phyloP scores from a whole-genome alignment of 2,797 vertebrate genomes.

The Anabacerthia variegaticeps region DNA sequence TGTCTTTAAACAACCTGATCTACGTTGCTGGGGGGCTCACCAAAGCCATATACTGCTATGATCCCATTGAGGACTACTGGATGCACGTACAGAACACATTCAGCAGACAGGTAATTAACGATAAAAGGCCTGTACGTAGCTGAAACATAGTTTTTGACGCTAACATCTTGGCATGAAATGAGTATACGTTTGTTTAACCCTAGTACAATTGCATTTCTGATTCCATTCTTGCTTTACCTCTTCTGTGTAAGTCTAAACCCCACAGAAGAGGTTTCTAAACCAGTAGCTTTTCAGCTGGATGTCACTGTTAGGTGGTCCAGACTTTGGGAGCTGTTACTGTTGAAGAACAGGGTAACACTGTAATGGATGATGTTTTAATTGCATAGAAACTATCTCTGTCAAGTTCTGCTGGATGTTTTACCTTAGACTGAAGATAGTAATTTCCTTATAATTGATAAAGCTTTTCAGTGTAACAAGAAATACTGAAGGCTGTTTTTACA shows the following conservation, averaged over 20 bases:
- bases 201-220: background rate
- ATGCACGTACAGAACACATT: conserved; percentile 95
- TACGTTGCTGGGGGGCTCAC: conserved; percentile 96
- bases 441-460: background rate
- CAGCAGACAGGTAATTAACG: conserved; percentile 88
- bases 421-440: background rate
- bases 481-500: background rate
- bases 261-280: background rate
- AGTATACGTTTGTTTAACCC: background rate
- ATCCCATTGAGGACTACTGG: conserved; percentile 95
- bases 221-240: background rate
- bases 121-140: background rate
- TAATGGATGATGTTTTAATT: background rate
- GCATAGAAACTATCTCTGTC: background rate
- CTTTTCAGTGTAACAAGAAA: background rate
- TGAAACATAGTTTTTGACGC: background rate
- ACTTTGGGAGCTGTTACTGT: background rate
- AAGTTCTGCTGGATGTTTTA: background rate
- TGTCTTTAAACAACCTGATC: conserved; percentile 93
- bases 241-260: background rate
- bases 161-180: background rate
- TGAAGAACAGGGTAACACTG: background rate
- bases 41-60: conserved; percentile 95
- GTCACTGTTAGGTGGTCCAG: background rate
- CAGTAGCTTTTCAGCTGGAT: background rate